Evolutionary conservation across 2,888 invertebrate species (phyloP), one percentile per base, ranked within the genome.

Genomic region (Tenodera sinensis): DNA sequence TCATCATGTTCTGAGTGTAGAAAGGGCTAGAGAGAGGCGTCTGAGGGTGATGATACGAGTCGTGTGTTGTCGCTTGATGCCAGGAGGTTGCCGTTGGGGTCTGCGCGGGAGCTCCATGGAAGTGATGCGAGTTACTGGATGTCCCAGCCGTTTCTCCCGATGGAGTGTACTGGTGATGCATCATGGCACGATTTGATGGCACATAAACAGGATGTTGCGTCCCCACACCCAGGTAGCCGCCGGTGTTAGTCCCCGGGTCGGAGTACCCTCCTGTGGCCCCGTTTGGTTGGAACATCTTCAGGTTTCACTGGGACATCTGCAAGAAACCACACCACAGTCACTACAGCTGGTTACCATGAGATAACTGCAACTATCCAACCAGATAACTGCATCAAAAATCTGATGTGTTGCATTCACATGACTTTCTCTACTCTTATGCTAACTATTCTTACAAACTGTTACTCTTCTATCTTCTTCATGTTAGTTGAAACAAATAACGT

Each of bases 1-100:
- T 94, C 96, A 96, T 96, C 93, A 97, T 96, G 93, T 97, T 97
- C 93, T 97, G 97, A 27, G 96, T 95, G 93, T 97, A 97, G 92
- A 97, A 97, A 91, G 96, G 96, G 93, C 93, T 84, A 25, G 87
- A 83, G 84, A 85, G 30, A 7, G 54, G 89, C 9, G 88, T 12
- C 25, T 34, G 83, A 34, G 84, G 20, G 83, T 71, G 54, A 20
- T 71, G 54, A 6, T 71, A 71, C 6, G 54, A 71, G 25, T 71
- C 54, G 54, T 71, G 54, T 71, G 54, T 20, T 6, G 54, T 71
- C 25, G 54, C 20, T 25, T 89, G 89, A 82, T 89, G 89, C 89
- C 89, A 89, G 15, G 83, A 83, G 30, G 85, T 83, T 20, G 84
- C 28, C 30, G 83, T 87, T 47, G 83, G 28, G 34, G 84, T 85